phyloP scores from a whole-genome alignment of 1,140 invertebrate species.

The Ctenoplectra terminalis region DNA sequence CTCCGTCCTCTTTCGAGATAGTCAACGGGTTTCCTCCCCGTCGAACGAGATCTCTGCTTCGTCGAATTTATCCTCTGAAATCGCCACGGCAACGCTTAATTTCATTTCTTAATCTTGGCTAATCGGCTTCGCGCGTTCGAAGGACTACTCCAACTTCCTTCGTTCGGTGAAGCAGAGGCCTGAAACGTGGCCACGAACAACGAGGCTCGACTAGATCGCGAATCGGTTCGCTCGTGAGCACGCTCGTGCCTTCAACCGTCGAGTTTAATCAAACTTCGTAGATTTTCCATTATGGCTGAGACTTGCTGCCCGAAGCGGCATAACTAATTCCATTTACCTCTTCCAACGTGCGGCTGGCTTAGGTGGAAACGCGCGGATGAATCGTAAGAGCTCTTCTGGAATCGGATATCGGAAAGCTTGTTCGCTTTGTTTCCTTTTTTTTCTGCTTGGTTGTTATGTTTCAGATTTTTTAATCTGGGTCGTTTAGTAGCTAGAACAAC shows the following conservation, averaged over 20 bases:
- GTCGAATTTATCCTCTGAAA: constrained; percentile 39
- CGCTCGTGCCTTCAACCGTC: neutral
- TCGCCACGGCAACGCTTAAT: constrained; percentile 68
- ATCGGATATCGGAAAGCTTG: constrained; percentile 51
- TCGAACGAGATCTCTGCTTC: constrained; percentile 13
- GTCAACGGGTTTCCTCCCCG: neutral
- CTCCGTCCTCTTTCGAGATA: neutral
- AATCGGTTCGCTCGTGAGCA: neutral
- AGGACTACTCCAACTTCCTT: constrained; percentile 60
- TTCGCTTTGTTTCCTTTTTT: neutral
- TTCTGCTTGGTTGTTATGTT: too few relatives aligned
- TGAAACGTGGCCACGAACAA: neutral
- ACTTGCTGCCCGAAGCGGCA: constrained; percentile 69
- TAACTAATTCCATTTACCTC: constrained; percentile 74
- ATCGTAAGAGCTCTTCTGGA: constrained; percentile 47
- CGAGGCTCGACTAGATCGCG: constrained; percentile 11
- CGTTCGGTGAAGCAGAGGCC: constrained; percentile 38
- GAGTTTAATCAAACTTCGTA: constrained; percentile 77
- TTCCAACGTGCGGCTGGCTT: constrained; percentile 38
- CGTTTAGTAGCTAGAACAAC: too few relatives aligned
- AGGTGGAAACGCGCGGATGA: constrained; percentile 68
- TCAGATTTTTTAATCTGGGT: too few relatives aligned
- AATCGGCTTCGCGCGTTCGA: constrained; percentile 72
- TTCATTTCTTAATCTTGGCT: constrained; percentile 75
- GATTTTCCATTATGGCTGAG: constrained; percentile 78